These are phyloP conservation scores for Osmoderma eremita DNA, from an alignment of 2,888 invertebrate genomes.

Conservation along the genomic window DNA sequence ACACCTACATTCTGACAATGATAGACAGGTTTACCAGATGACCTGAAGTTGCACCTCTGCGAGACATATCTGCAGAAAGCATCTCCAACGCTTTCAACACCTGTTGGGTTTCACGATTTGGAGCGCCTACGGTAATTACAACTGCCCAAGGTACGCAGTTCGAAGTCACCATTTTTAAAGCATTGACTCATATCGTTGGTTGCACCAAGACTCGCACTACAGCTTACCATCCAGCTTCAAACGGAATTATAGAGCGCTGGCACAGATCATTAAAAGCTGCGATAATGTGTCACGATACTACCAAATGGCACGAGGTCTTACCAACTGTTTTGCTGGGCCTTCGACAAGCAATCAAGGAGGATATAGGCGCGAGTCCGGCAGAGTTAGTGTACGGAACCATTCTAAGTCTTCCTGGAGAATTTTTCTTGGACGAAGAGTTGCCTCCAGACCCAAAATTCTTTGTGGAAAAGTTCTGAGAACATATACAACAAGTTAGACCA, in stretches of 20 bases:
- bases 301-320: slow-evolving; percentile 41
- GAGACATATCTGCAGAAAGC: slow-evolving; percentile 53
- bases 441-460: too few relatives aligned
- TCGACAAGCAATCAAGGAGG: slow-evolving; percentile 33
- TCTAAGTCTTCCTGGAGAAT: slow-evolving; percentile 39
- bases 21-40: slow-evolving; percentile 55
- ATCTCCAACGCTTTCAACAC: slow-evolving; percentile 50
- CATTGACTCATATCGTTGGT: slow-evolving; percentile 44
- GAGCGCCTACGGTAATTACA: slow-evolving; percentile 53
- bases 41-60: slow-evolving; percentile 55
- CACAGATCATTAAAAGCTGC: slow-evolving; percentile 45
- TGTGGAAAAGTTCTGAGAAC: too few relatives aligned
- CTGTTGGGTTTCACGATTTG: slow-evolving; percentile 55
- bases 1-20: slow-evolving; percentile 54
- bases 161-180: slow-evolving; percentile 48
- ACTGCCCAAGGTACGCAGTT: slow-evolving; percentile 55
- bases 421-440: slow-evolving; percentile 2
- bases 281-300: slow-evolving; percentile 36
- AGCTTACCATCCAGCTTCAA: slow-evolving; percentile 47
- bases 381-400: slow-evolving; percentile 33
- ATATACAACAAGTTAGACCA: too few relatives aligned
- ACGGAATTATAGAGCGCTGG: slow-evolving; percentile 47
- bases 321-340: slow-evolving; percentile 42
- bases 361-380: slow-evolving; percentile 30
- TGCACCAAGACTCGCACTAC: slow-evolving; percentile 44